Evolutionary conservation across 2,113 vertebrate genomes (phyloP).

Genomic region (Actenoides hombroni): DNA sequence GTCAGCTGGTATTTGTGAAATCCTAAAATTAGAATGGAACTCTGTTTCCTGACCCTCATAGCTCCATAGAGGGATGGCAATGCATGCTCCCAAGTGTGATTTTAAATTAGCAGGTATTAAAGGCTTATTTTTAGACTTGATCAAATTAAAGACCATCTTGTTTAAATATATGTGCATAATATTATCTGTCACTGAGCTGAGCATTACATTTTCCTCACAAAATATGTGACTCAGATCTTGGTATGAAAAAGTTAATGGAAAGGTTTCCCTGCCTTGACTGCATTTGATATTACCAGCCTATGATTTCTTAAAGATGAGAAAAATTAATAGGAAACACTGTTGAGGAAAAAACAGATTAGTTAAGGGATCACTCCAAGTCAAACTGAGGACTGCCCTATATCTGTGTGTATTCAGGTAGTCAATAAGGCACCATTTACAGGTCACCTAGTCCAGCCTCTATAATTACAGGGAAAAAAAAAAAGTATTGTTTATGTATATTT

Average conservation of each 20-base stretch:
- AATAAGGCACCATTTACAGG: neutral
- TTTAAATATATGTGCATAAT: slow-evolving; percentile 8
- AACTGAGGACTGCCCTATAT: neutral
- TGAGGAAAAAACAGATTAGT: neutral
- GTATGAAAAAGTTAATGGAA: neutral
- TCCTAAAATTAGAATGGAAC: neutral
- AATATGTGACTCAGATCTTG: neutral
- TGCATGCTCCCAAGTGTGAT: neutral
- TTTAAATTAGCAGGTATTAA: neutral
- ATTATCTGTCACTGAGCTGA: neutral
- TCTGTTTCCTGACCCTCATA: neutral
- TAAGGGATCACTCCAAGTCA: neutral
- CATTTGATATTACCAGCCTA: neutral
- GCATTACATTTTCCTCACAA: neutral
- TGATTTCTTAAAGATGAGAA: neutral
- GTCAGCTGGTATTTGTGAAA: neutral
- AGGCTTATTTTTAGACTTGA: neutral
- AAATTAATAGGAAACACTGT: neutral
- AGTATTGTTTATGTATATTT: neutral
- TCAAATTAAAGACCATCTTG: neutral
- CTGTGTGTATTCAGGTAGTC: neutral
- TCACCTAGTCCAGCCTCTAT: neutral
- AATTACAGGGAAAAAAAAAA: neutral
- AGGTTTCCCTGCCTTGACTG: neutral
- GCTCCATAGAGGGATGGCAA: neutral